Evolutionary conservation across 2,888 invertebrate species (phyloP), one percentile per base, ranked within the genome.

Genomic region (Chironomus tentans): DNA sequence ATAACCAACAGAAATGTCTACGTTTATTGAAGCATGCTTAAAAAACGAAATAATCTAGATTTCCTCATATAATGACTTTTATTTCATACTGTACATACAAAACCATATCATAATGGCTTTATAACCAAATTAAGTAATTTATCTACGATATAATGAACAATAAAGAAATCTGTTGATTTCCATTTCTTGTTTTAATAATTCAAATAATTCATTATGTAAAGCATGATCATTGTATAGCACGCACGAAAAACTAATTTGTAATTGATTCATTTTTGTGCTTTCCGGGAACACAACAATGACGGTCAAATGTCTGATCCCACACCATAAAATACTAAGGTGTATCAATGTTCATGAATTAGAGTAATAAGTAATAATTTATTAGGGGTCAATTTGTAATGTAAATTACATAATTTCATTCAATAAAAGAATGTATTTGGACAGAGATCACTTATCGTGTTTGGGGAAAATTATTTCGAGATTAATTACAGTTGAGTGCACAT

Each of bases 351-450:
- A 65, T 65, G 65, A 65, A 65, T 48, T 71, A 56, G 46, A 21
- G 56, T 71, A 74, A 74, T 74, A 74, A 74, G 74, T 74, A 74
- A 74, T 74, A 74, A 74, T 74, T 74, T 74, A 74, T 74, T 74
- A 65, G 21, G 21, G 48, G 21, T 38, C 48, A 74, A 68, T 74
- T 68, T 47, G 74, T 68, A 28, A 46, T 12, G 65, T 68, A 74
- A 65, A 74, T 74, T 74, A 74, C 48, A 38, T 38, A 74, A 74
- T 74, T 50, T 74, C 65, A 24, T 24, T 68, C 38, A 68, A 74
- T 68, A 46, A 46, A 24, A 12, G 12, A 2, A 15, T 56, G 28
- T 28, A 6, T 56, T 1, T 15, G n/a, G 1, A 7, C 5, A 15
- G 1, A 21, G 21, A 18, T 18, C 65, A 24, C 65, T 65, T 65